phyloP scores from a whole-genome alignment of 2,113 vertebrate genomes.

The Naja naja region DNA sequence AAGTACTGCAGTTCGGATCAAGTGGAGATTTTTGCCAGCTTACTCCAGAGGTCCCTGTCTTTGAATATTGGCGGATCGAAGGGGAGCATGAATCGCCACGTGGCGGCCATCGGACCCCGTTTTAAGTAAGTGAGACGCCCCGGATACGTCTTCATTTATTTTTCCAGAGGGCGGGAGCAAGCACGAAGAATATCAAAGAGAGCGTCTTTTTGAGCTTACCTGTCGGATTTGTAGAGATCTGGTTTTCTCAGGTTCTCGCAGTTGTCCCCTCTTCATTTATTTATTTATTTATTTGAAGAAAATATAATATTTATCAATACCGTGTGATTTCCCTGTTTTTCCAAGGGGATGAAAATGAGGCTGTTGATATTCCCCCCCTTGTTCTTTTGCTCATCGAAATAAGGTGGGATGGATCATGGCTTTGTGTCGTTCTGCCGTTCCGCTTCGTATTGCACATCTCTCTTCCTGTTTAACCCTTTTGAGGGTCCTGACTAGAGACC shows the following conservation, averaged over 20 bases:
- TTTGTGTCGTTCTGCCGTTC: neutral
- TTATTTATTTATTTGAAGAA: neutral
- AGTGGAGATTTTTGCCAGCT: slow-evolving; percentile 92
- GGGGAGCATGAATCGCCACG: slow-evolving; percentile 87
- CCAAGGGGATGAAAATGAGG: neutral
- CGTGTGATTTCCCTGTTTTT: neutral
- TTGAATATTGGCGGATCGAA: slow-evolving; percentile 86
- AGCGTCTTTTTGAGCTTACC: neutral
- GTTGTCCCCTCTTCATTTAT: neutral
- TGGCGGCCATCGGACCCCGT: slow-evolving; percentile 91
- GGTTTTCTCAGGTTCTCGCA: neutral
- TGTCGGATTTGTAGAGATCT: neutral
- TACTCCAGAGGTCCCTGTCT: slow-evolving; percentile 89
- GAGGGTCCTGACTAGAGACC: neutral
- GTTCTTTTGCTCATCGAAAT: neutral
- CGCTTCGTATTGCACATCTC: neutral
- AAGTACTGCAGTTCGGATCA: slow-evolving; percentile 97
- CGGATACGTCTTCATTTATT: neutral
- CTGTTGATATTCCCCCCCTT: neutral
- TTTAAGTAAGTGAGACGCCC: slow-evolving; percentile 79
- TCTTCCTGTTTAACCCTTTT: neutral
- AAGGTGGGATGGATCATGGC: neutral
- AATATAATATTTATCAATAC: neutral
- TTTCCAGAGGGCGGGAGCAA: neutral
- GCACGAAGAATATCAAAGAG: neutral